Conservation (phyloP, 2,797 vertebrate species). For the Cirrhinus molitorella region DNA sequence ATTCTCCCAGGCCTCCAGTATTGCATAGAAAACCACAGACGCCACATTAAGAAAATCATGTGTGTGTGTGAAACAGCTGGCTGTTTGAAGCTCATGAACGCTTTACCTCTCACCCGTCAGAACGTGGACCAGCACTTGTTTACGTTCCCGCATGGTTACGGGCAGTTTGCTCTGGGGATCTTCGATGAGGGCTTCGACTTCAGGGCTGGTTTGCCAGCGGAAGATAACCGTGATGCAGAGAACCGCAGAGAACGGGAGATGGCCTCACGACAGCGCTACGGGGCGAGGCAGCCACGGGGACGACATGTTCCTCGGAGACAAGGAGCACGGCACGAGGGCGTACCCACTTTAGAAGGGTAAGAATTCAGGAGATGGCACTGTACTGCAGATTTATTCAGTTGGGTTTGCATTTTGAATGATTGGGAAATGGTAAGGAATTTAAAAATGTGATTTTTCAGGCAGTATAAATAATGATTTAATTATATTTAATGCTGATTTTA, state of each 20-base stretch:
- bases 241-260: slow-evolving; percentile 90
- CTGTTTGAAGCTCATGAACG: not conserved
- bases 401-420: not conserved
- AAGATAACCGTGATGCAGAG: slow-evolving; percentile 89
- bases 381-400: not conserved
- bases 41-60: not conserved
- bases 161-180: slow-evolving; percentile 92
- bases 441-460: no score
- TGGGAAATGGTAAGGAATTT: no score
- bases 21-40: not conserved
- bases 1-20: not conserved
- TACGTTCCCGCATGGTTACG: slow-evolving; percentile 90
- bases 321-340: slow-evolving; percentile 89
- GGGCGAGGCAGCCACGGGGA: slow-evolving; percentile 88
- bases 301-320: slow-evolving; percentile 88
- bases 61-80: not conserved
- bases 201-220: slow-evolving; percentile 78
- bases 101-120: slow-evolving; percentile 66
- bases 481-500: no score
- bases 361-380: slow-evolving; percentile 27
- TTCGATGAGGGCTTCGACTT: slow-evolving; percentile 95
- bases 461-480: no score
- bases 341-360: slow-evolving; percentile 94
- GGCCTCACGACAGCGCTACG: slow-evolving; percentile 89
- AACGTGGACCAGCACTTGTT: slow-evolving; percentile 90